phyloP scores from a whole-genome alignment of 2,797 vertebrate genomes.

The Pyrocephalus nanus region DNA sequence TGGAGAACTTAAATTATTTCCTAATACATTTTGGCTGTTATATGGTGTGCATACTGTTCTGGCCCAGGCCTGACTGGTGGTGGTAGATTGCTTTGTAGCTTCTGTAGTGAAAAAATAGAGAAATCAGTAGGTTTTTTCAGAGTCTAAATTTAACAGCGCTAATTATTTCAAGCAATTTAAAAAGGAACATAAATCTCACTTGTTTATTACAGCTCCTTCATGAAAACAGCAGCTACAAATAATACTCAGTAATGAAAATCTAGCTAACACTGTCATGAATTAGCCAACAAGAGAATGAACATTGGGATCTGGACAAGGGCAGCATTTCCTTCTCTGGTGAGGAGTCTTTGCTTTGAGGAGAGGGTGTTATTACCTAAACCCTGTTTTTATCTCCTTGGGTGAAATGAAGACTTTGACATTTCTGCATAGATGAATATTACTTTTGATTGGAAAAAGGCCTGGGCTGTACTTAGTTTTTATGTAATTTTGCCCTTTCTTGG shows the following conservation, averaged over 20 bases:
- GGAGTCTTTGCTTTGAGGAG: neutral
- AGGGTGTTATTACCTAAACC: neutral
- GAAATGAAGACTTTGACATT: neutral
- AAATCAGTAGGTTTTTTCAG: slow-evolving; percentile 21
- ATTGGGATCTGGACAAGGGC: neutral
- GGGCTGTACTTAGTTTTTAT: neutral
- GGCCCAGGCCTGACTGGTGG: neutral
- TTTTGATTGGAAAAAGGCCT: neutral
- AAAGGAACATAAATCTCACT: slow-evolving; percentile 22
- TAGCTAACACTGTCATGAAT: neutral
- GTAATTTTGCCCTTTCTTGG: neutral
- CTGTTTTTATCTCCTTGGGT: neutral
- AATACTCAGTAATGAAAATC: slow-evolving; percentile 22
- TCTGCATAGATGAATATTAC: neutral
- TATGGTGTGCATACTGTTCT: neutral
- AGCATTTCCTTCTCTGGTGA: neutral
- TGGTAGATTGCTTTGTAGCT: neutral
- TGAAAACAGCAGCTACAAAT: slow-evolving; percentile 46
- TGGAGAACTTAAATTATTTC: slow-evolving; percentile 14
- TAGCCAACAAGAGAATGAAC: neutral
- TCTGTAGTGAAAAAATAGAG: neutral
- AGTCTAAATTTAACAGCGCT: neutral
- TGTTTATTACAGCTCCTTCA: slow-evolving; percentile 39
- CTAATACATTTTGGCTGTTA: neutral
- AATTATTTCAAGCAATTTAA: slow-evolving; percentile 14